Base-by-base conservation (phyloP, 2,113 vertebrate genomes). In the Romanogobio albipinnatus region DNA sequence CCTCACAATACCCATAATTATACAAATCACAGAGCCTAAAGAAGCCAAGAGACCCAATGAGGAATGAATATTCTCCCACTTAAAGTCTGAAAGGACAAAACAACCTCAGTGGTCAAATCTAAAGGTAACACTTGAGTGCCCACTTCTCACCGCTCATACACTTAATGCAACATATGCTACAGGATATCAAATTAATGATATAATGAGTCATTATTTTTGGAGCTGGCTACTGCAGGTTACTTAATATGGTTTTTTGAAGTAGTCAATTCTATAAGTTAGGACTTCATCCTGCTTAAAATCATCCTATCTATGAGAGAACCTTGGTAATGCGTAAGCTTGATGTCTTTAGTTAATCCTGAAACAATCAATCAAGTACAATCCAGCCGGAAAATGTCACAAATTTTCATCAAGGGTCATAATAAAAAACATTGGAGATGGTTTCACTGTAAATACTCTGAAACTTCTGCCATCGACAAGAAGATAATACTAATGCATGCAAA, bases 1-100 rank as follows among this genome's bases (percentile, higher is more conserved):
- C 45, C 45, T 68, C 79, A 53, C 79, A 33, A 68, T 81, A 81
- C 62, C 79, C 26, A 68, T 53, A 81, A 81, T 66, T 68, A 81
- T 53, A 81, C 59, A 68, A 68, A 68, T 68, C 39, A 53, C 43
- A 81, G 43, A 81, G 43, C 11, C 56, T 45, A 45, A 62, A 62
- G 58, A 62, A 62, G 53, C 56, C 56, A 78, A 78, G 56, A 39
- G 58, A 80, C 58, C 77, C 58, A 64, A 62, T 62, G 36, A 62
- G 9, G 8, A 79, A 62, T 17, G 43, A 62, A 79, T 11, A 47
- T 47, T 24, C 77, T 80, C 58, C 58, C 14, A 64, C n/a, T 80
- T 80, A 19, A 8, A 62, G 24, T 80, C 39, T 80, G 6, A 62
- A 80, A 29, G n/a, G 39, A 17, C 58, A 47, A 80, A 80, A 62